Evolutionary conservation across 53 echinoderm and acorn worm genomes (phyloP).

Genomic region (Astropecten irregularis): DNA sequence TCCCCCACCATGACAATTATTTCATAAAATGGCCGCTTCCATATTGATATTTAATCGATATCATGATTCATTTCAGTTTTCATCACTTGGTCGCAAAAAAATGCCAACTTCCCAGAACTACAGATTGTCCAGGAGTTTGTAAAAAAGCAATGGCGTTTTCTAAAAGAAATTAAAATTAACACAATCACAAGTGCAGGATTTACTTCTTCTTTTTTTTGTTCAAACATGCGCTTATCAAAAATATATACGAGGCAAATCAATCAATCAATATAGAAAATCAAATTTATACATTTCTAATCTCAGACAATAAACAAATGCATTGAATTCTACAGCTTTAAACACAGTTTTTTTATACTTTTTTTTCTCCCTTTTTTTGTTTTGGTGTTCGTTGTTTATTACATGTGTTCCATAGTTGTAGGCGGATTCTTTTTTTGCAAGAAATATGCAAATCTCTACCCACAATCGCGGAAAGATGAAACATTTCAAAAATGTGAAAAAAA

Average conservation of each 20-base stretch:
- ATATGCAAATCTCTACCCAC: no score
- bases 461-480: background rate
- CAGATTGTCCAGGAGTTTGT: background rate
- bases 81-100: background rate
- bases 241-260: constrained; percentile 39
- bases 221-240: constrained; percentile 8
- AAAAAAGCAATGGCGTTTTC: background rate
- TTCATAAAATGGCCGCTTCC: no score
- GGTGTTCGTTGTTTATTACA: background rate
- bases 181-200: background rate
- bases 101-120: background rate
- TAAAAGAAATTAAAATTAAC: background rate
- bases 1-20: background rate
- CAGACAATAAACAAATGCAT: constrained; percentile 8
- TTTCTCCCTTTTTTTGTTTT: background rate
- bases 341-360: background rate
- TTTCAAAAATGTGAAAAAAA: background rate
- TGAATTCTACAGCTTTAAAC: constrained; percentile 9
- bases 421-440: background rate
- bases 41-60: background rate
- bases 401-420: background rate
- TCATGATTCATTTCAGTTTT: constrained; percentile 11
- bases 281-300: constrained; percentile 37
- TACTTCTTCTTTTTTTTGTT: background rate
- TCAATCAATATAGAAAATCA: constrained; percentile 1